phyloP scores from a whole-genome alignment of 2,113 vertebrate species.

The Megalops atlanticus region DNA sequence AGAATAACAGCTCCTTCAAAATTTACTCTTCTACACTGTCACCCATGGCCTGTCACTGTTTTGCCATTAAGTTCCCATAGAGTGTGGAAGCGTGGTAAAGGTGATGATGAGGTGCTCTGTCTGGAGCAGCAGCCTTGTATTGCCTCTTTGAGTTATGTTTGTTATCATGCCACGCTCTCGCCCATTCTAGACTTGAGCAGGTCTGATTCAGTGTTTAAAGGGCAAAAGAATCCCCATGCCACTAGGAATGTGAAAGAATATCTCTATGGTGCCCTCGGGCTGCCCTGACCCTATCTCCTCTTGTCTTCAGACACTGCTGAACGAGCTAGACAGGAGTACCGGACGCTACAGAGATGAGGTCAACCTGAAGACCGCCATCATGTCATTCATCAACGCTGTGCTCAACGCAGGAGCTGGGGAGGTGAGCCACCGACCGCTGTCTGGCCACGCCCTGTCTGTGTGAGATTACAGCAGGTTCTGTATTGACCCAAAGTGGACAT shows the following conservation, averaged over 20 bases:
- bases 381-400: slow-evolving; percentile 98
- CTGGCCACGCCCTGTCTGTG: neutral
- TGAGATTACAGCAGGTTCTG: neutral
- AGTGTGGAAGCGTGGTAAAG: neutral
- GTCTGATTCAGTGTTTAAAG: neutral
- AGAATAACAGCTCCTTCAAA: too few relatives aligned
- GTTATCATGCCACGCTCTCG: too few relatives aligned
- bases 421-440: slow-evolving; percentile 66
- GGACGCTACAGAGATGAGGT: slow-evolving; percentile 94
- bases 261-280: too few relatives aligned
- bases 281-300: neutral
- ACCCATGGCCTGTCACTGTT: too few relatives aligned
- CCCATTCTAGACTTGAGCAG: too few relatives aligned
- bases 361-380: slow-evolving; percentile 95
- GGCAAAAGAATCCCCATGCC: neutral
- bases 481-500: too few relatives aligned
- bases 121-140: too few relatives aligned
- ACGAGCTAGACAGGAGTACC: slow-evolving; percentile 88
- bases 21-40: too few relatives aligned
- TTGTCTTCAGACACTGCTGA: slow-evolving; percentile 79
- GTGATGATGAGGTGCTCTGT: too few relatives aligned
- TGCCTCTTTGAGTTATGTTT: too few relatives aligned
- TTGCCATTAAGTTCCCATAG: too few relatives aligned
- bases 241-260: neutral
- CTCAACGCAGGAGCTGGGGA: slow-evolving; percentile 94